Conservation (phyloP, 2,888 invertebrate species). For the Cylindroiulus punctatus region DNA sequence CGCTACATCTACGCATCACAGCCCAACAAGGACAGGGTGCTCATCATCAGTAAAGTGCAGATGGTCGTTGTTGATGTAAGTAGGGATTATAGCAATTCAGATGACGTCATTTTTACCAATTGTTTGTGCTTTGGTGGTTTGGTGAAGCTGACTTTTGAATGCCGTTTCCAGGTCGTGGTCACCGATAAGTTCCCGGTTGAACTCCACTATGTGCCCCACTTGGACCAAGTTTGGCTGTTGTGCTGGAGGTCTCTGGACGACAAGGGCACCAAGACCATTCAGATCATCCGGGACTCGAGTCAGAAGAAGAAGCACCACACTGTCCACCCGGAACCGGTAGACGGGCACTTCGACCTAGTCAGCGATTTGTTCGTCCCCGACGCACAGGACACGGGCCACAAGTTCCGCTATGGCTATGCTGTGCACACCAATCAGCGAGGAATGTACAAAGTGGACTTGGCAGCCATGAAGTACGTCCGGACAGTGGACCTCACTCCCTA, state of each 20-base stretch:
- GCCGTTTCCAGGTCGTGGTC: slow-evolving; percentile 72
- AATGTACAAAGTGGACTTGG: slow-evolving; percentile 77
- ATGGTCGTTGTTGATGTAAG: slow-evolving; percentile 77
- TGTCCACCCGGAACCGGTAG: slow-evolving; percentile 78
- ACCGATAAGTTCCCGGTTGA: slow-evolving; percentile 79
- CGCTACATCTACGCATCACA: slow-evolving; percentile 79
- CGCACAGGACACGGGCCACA: slow-evolving; percentile 68
- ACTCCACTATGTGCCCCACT: slow-evolving; percentile 75
- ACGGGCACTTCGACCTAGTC: slow-evolving; percentile 78
- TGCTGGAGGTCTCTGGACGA: slow-evolving; percentile 71
- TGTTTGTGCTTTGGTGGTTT: too few species aligned
- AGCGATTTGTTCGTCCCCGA: slow-evolving; percentile 66
- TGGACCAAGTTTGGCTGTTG: slow-evolving; percentile 80
- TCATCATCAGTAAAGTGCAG: slow-evolving; percentile 77
- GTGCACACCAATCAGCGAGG: slow-evolving; percentile 78
- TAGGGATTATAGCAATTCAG: too few species aligned
- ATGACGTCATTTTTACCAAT: too few species aligned
- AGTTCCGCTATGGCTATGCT: slow-evolving; percentile 78
- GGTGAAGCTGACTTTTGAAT: background rate
- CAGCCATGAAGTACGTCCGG: slow-evolving; percentile 76
- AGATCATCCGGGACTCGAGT: slow-evolving; percentile 76
- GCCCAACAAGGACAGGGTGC: slow-evolving; percentile 75
- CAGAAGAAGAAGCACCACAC: slow-evolving; percentile 78
- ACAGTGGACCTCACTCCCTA: slow-evolving; percentile 77
- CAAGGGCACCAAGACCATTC: slow-evolving; percentile 65